These are phyloP conservation scores for Tapirus indicus DNA, from an alignment of 2,797 vertebrate genomes.

Conservation along the genomic window DNA sequence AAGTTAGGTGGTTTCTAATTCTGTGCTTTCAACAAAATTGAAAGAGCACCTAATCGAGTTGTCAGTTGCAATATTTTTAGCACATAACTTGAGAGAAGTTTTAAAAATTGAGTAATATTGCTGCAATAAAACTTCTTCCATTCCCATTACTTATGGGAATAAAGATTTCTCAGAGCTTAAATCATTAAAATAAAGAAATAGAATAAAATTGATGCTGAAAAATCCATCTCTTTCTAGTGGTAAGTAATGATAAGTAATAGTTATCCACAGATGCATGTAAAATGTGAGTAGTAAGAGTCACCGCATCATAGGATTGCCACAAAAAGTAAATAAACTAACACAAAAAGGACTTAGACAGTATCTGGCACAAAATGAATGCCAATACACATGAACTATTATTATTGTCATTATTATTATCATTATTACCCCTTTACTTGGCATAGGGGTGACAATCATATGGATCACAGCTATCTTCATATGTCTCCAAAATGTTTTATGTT, in stretches of 20 bases:
- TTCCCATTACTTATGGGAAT: slow-evolving; percentile 38
- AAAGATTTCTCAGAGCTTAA: slow-evolving; percentile 21
- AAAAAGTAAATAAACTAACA: slow-evolving; percentile 37
- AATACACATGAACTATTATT: neutral
- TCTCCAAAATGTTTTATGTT: slow-evolving; percentile 14
- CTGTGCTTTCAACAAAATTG: slow-evolving; percentile 40
- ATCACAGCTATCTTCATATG: neutral
- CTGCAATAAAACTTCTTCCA: slow-evolving; percentile 41
- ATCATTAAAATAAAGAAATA: slow-evolving; percentile 27
- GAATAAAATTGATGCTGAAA: slow-evolving; percentile 2
- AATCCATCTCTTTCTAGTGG: neutral
- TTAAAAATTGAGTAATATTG: slow-evolving; percentile 53
- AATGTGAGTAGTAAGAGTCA: neutral
- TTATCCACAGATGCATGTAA: neutral
- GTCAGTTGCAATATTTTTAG: slow-evolving; percentile 54
- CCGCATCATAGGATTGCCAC: neutral
- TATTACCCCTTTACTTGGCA: neutral
- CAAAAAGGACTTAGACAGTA: neutral
- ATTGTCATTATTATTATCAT: neutral
- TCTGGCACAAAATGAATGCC: neutral
- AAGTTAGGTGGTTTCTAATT: slow-evolving; percentile 44
- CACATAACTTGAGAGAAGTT: slow-evolving; percentile 17
- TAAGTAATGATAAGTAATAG: slow-evolving; percentile 11
- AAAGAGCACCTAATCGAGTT: neutral
- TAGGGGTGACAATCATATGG: neutral